Conservation (phyloP, 35 echinoderm and acorn worm species). For the Lytechinus pictus region DNA sequence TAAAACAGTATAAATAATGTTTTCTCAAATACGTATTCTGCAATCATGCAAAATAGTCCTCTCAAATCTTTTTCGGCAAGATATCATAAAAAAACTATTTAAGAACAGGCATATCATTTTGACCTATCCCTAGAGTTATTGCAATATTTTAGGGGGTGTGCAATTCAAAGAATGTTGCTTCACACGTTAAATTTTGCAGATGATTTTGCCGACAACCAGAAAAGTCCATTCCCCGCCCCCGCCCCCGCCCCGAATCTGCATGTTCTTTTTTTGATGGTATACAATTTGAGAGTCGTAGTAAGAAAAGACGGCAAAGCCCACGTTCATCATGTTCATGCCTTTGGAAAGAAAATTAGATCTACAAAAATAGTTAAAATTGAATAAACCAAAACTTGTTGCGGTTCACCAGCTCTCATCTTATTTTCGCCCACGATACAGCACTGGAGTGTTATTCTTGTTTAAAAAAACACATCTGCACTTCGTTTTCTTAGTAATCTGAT, state of each 20-base stretch:
- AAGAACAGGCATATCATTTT: no score
- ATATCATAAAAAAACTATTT: no score
- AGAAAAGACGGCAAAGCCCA: background rate
- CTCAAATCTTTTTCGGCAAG: no score
- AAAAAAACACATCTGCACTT: background rate
- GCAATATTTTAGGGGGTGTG: no score
- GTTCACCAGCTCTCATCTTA: constrained; percentile 17
- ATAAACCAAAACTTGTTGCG: background rate
- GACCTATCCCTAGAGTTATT: no score
- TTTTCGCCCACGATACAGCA: background rate
- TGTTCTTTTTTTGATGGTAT: no score
- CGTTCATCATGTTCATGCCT: background rate
- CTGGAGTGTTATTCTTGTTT: background rate
- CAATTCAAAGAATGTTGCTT: no score
- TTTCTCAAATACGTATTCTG: background rate
- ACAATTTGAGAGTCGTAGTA: background rate
- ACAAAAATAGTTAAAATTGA: background rate
- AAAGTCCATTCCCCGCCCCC: no score
- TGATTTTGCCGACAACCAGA: no score
- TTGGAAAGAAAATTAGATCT: background rate
- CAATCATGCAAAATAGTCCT: background rate
- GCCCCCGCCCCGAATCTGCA: no score
- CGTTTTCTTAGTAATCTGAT: background rate
- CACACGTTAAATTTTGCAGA: no score
- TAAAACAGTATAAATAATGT: background rate